Evolutionary conservation across 2,888 invertebrate species (phyloP), one percentile per base, ranked within the genome.

Genomic region (Mimas tiliae): DNA sequence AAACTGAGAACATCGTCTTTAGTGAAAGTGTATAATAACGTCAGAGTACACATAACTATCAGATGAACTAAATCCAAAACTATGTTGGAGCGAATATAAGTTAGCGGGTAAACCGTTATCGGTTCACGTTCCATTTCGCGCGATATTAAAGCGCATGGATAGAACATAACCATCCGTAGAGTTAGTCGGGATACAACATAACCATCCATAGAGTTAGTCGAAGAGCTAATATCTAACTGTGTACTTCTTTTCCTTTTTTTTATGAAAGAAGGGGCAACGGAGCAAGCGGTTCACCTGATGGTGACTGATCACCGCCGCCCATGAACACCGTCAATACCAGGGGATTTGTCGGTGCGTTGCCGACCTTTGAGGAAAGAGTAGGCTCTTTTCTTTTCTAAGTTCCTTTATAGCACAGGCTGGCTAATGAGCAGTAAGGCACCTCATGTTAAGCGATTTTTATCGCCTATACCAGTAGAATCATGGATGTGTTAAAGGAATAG

Each of bases 91-190:
- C 55, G 34, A 42, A 58, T 42, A 19, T 19, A 42, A 58, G 58
- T 58, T 58, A 7, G 19, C 12, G 12, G 21, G 38, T 42, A 42
- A 42, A 58, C 6, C 73, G 68, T 69, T 74, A 74, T 74, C 75
- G 16, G 67, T 75, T 75, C 69, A 73, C 74, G 70, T 72, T 68
- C 72, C 75, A 75, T 76, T 75, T 76, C 74, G 65, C 70, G 69
- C 69, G 42, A 69, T 73, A 75, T 72, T 67, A 68, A 64, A 66
- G 67, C 69, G 71, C 68, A 73, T 27, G 27, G 27, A 27, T 65
- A 66, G 67, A 71, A 68, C 69, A 73, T 16, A 55, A 33, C 38
- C 55, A 16, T 34, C 16, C 16, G 8, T 16, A 34, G 16, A 19
- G 38, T 12, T 19, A 38, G 42, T n/a, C 12, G 33, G 27, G 27